These are phyloP conservation scores for Triplophysa siluroides DNA, from an alignment of 2,113 vertebrate species.

Conservation along the genomic window DNA sequence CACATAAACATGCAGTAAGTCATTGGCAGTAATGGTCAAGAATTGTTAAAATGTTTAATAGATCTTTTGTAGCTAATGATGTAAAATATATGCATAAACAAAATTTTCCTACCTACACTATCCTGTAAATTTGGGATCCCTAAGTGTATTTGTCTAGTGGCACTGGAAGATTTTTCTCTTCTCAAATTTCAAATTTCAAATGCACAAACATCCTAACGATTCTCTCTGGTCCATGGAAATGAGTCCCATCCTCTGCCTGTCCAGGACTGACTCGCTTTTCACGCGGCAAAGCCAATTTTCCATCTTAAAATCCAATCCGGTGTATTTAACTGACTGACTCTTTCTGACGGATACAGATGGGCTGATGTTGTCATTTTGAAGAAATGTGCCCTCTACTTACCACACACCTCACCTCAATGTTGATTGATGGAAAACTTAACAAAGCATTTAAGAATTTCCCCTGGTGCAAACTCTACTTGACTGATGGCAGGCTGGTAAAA, in stretches of 20 bases:
- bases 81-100: too few species aligned
- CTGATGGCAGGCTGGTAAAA: slow-evolving; percentile 8
- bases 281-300: slow-evolving; percentile 22
- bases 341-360: slow-evolving; percentile 13
- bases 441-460: slow-evolving; percentile 42
- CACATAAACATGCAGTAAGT: too few species aligned
- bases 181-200: too few species aligned
- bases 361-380: slow-evolving; percentile 18
- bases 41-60: too few species aligned
- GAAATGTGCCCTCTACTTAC: slow-evolving; percentile 18
- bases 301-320: slow-evolving; percentile 26
- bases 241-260: neutral
- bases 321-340: slow-evolving; percentile 14
- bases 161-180: too few species aligned
- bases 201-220: too few species aligned
- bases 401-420: slow-evolving; percentile 7
- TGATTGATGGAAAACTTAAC: slow-evolving; percentile 50
- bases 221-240: slow-evolving; percentile 7
- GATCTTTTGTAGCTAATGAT: too few species aligned
- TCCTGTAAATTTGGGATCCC: too few species aligned
- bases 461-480: slow-evolving; percentile 20
- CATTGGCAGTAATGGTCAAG: too few species aligned
- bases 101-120: too few species aligned
- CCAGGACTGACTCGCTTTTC: neutral
- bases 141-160: too few species aligned